Base-by-base conservation (phyloP, 1,140 invertebrate genomes). In the Amyelois transitella region DNA sequence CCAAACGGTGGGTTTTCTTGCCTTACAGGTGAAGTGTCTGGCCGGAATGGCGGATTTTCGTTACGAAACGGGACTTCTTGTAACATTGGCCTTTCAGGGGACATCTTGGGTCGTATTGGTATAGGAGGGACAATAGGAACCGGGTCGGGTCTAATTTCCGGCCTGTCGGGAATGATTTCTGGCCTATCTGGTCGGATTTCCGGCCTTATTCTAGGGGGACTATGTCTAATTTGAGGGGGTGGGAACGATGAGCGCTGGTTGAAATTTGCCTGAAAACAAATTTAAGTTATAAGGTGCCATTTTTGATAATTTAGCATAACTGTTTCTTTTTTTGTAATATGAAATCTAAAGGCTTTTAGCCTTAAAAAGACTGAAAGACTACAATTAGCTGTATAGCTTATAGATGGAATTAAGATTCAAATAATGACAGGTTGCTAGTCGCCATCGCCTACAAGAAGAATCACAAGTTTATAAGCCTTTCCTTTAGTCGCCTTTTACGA, bases 241-340 rank as follows among this genome's bases (percentile, higher is more conserved):
- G 79, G 75, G 55, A 82, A 84, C 1, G 73, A 73, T 0, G 66
- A 48, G 5, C 81, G 68, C 1, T 75, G 68, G n/a, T 53, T 60
- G 52, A 75, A 86, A 50, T 81, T 81, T 0, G 66, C 76, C 82
- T 86, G 69, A 24, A 38, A 38, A 38, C 32, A 38, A 38, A 12
- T 32, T 32, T 32, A 10, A 10, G 2, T 6, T 32, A 6, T 25
- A 45, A 32, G 3, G 22, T 21, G 2, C 45, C 24, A 45, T 32
- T 44, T 14, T 47, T 44, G 2, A 43, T 25, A 47, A 10, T 25
- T 22, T 52, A 32, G 25, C 10, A 32, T 6, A 6, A 6, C 7
- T 32, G 7, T 32, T 32, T 10, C 2, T 32, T 32, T 2, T n/a
- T n/a, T n/a, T n/a, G n/a, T n/a, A n/a, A n/a, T n/a, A n/a, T n/a